Percentiles rank a stretch among this genome's conserved stretches.
Conservation (phyloP, 1,140 invertebrate genomes). For the Mactra quadrangularis region DNA sequence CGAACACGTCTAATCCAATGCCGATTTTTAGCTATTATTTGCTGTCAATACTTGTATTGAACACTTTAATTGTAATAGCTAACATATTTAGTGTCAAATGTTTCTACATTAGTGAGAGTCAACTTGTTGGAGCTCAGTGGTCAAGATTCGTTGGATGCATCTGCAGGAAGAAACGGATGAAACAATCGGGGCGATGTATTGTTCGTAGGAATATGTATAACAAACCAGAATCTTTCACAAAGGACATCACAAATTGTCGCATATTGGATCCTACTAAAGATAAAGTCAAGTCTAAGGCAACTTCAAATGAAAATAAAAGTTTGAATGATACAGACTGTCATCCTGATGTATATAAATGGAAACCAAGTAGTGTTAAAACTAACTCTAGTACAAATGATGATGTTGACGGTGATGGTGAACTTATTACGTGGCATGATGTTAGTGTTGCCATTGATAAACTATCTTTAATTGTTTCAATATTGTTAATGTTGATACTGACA, state of each 20-base stretch:
- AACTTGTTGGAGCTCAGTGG: too few species aligned
- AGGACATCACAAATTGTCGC: background rate
- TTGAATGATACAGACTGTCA: background rate
- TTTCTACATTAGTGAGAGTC: background rate
- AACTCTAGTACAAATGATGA: background rate
- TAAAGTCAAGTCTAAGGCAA: background rate
- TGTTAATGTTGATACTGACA: too few species aligned
- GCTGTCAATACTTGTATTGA: constrained; percentile 38
- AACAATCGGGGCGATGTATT: too few species aligned
- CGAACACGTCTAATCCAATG: constrained; percentile 82
- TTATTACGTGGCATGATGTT: constrained; percentile 7
- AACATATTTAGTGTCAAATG: constrained; percentile 14
- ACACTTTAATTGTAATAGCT: constrained; percentile 27
- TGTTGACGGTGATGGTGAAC: background rate
- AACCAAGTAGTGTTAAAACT: too few species aligned
- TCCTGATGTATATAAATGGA: background rate
- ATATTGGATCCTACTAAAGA: background rate
- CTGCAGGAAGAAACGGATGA: too few species aligned
- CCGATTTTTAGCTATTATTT: constrained; percentile 38
- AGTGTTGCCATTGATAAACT: constrained; percentile 7
- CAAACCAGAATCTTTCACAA: background rate
- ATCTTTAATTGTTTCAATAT: background rate
- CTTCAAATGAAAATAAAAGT: background rate
- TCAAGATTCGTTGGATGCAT: too few species aligned
- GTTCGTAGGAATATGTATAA: too few species aligned